Base-by-base conservation (phyloP, 2,888 invertebrate genomes). In the Colostygia pectinataria region DNA sequence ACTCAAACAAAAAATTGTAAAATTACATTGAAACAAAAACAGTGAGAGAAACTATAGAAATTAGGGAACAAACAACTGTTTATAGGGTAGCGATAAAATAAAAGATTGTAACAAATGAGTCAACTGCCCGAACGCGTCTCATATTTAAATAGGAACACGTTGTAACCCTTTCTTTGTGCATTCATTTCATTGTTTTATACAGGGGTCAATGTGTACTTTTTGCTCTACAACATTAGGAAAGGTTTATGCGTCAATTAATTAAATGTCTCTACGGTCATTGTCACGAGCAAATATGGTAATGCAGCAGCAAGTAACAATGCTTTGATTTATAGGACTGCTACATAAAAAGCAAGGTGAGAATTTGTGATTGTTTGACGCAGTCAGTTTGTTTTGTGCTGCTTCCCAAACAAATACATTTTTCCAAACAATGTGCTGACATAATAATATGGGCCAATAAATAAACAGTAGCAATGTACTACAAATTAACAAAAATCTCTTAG, bases 181-280 rank as follows among this genome's bases (percentile, higher is more conserved):
- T 67, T 65, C 71, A 74, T 80, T 84, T 85, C 78, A 82, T 85
- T 89, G 89, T 90, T 86, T 89, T 85, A 83, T 84, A 78, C 71
- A 70, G 71, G 82, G 89, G 90, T 90, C 90, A 90, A 84, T 80
- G 80, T 73, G 66, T 79, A 75, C 74, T 81, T 84, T 85, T 82
- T 82, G 77, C 77, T 75, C 55, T 66, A 70, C 69, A 66, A 74
- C 78, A 34, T 79, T 76, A 81, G 77, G 81, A 85, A 84, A 81
- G 85, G 78, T 86, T 89, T 88, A 86, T 86, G 81, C 85, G 86
- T 88, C 89, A 89, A 90, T 90, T 89, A 90, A 89, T 89, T 89
- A 90, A 87, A 89, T 79, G 89, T 83, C 78, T 80, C 74, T 74
- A 83, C 84, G 88, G 88, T 87, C 86, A 85, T 88, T 88, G 89